Evolutionary conservation across 2,888 invertebrate genomes (phyloP).

Genomic region (Drosophila yooni): DNA sequence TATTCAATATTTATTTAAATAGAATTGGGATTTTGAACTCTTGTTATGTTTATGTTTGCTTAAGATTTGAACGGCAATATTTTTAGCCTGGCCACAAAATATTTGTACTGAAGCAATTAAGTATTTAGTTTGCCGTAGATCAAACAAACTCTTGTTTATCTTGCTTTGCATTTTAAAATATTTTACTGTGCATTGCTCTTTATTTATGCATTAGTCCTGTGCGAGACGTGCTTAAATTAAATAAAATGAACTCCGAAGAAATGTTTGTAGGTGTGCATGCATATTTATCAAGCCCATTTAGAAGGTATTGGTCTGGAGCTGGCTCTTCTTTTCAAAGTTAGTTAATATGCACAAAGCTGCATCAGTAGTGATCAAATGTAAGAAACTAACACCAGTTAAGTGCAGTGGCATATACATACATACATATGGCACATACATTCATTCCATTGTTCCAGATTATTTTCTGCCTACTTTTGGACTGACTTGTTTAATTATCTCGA

Average conservation of each 20-base stretch:
- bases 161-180: conserved; percentile 1
- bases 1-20: not conserved
- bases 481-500: conserved; percentile 12
- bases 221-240: not conserved
- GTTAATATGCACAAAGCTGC: conserved; percentile 22
- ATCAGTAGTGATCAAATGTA: conserved; percentile 9
- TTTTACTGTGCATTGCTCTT: not conserved
- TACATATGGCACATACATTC: not conserved
- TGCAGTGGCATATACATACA: not conserved
- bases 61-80: not conserved
- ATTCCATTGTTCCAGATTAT: conserved; percentile 12
- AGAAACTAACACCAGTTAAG: conserved; percentile 6
- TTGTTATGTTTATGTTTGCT: not conserved
- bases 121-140: not conserved
- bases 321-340: not conserved
- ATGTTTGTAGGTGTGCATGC: not conserved
- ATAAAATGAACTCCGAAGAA: not conserved
- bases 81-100: not conserved
- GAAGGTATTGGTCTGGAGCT: not conserved
- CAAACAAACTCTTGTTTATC: not conserved
- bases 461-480: conserved; percentile 34
- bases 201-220: not conserved
- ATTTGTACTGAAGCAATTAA: not conserved
- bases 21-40: not conserved
- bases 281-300: conserved; percentile 15